Evolutionary conservation across 2,113 vertebrate species (phyloP).

Genomic region (Oryzias woworae): DNA sequence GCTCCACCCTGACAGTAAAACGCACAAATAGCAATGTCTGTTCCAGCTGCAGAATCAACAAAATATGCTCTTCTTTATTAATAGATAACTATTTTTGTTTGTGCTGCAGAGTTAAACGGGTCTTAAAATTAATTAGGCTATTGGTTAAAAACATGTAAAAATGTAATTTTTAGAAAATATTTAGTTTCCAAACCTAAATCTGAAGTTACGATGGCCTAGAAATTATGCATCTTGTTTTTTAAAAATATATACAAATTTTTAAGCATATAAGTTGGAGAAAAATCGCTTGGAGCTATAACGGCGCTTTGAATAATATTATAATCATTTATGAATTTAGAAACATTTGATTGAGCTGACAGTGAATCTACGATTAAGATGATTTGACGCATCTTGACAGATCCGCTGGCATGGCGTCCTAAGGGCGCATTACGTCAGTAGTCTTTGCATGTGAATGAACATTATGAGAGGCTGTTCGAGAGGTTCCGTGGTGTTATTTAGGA

Average conservation of each 20-base stretch:
- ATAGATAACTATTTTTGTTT: not conserved
- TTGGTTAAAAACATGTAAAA: too few relatives aligned
- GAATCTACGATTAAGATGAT: slow-evolving; percentile 9
- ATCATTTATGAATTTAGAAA: too few relatives aligned
- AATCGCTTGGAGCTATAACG: too few relatives aligned
- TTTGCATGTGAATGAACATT: slow-evolving; percentile 7
- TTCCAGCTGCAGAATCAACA: slow-evolving; percentile 3
- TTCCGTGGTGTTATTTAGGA: slow-evolving; percentile 14
- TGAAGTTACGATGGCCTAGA: too few relatives aligned
- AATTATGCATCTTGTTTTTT: too few relatives aligned
- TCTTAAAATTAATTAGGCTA: too few relatives aligned
- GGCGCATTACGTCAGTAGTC: not conserved
- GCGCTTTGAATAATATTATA: too few relatives aligned
- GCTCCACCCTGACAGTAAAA: slow-evolving; percentile 13
- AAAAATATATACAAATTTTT: too few relatives aligned
- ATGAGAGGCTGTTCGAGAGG: not conserved
- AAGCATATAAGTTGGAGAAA: too few relatives aligned
- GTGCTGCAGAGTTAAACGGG: too few relatives aligned
- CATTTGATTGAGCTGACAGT: not conserved
- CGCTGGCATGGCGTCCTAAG: slow-evolving; percentile 12
- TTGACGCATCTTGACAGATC: slow-evolving; percentile 3
- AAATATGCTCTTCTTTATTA: slow-evolving; percentile 2
- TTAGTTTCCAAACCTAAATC: too few relatives aligned
- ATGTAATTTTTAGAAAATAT: too few relatives aligned
- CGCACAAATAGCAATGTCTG: slow-evolving; percentile 18